phyloP scores from a whole-genome alignment of 2,797 vertebrate species.

The Schizopygopsis malacanthus region DNA sequence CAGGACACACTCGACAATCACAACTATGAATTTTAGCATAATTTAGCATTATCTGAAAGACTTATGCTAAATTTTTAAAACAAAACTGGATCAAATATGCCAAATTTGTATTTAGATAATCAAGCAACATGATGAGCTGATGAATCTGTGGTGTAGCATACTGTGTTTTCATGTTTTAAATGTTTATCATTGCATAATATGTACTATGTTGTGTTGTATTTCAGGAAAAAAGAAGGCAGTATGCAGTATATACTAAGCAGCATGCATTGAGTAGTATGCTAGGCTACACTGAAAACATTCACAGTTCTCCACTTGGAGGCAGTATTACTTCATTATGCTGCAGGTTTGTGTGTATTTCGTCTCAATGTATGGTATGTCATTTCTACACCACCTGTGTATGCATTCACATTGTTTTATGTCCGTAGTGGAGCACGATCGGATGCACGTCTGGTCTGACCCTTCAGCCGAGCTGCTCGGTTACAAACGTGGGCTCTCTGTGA shows the following conservation, averaged over 20 bases:
- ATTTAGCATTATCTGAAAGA: background rate
- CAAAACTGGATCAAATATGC: background rate
- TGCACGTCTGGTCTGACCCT: no score
- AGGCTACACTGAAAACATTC: slow-evolving; percentile 1
- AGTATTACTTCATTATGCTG: background rate
- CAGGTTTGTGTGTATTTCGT: background rate
- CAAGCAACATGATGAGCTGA: background rate
- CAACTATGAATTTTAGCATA: background rate
- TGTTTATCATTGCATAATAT: background rate
- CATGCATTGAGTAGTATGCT: background rate
- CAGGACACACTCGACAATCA: background rate
- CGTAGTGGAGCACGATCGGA: background rate
- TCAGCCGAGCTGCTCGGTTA: slow-evolving; percentile 75
- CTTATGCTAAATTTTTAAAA: background rate
- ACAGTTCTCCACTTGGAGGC: slow-evolving; percentile 25
- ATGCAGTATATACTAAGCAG: slow-evolving; percentile 3
- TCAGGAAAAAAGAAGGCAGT: background rate
- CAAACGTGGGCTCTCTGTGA: slow-evolving; percentile 70
- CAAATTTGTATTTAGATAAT: background rate
- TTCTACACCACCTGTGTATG: background rate
- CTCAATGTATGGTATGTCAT: background rate
- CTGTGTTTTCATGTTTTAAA: background rate
- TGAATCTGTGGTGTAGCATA: background rate
- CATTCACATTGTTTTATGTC: background rate
- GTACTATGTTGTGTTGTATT: slow-evolving; percentile 3